These are phyloP conservation scores for Theodoxus fluviatilis DNA, from an alignment of 2,888 invertebrate genomes.

Conservation along the genomic window DNA sequence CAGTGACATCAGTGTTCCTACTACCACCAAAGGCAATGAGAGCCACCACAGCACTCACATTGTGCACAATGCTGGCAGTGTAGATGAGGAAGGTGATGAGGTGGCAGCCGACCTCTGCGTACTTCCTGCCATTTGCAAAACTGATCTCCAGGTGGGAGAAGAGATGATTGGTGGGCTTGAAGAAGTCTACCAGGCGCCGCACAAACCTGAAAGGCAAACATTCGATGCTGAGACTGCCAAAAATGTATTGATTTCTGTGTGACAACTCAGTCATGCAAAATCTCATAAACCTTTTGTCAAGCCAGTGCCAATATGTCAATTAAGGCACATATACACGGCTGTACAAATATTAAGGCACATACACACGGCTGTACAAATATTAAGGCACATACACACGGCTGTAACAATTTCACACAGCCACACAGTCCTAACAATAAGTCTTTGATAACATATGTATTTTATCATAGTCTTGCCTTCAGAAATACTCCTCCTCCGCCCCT, in stretches of 20 bases:
- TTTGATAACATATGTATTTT: too few species aligned
- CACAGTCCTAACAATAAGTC: too few species aligned
- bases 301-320: background rate
- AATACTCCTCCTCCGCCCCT: too few species aligned
- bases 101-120: constrained; percentile 69
- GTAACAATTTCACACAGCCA: too few species aligned
- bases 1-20: too few species aligned
- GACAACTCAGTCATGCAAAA: constrained; percentile 3
- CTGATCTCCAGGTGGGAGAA: constrained; percentile 85
- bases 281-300: background rate
- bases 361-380: too few species aligned
- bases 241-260: background rate
- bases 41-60: too few species aligned
- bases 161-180: constrained; percentile 84
- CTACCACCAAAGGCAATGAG: too few species aligned
- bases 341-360: too few species aligned
- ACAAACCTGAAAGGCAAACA: constrained; percentile 70
- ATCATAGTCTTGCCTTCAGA: too few species aligned
- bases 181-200: constrained; percentile 82
- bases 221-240: background rate
- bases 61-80: too few species aligned
- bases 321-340: background rate
- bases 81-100: constrained; percentile 78
- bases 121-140: constrained; percentile 65
- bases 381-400: too few species aligned